Evolutionary conservation across 2,113 vertebrate species (phyloP), one percentile per base, ranked within the genome.

Genomic region (Antigone vipio): DNA sequence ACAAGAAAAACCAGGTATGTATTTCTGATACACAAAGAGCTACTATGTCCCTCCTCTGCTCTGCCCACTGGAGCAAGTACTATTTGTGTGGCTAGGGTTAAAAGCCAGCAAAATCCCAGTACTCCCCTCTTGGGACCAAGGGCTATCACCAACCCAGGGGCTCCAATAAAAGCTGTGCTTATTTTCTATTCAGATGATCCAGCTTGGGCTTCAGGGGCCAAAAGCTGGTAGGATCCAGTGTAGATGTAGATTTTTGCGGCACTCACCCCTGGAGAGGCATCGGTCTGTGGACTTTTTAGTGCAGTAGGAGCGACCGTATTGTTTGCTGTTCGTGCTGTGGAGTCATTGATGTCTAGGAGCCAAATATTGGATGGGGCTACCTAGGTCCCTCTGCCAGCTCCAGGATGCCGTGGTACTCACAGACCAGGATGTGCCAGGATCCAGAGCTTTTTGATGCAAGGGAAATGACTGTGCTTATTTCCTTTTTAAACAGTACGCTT

Each of bases 201-300:
- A 55, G 9, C 18, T n/a, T 59, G 23, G 44, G 38, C 32, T 71
- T 55, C 30, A 60, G 60, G 63, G 52, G 29, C 82, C 88, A 92
- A 71, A 76, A 83, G 42, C 59, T 74, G 21, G 20, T 8, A 23
- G 44, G 75, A 77, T 80, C 75, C 76, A 67, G 12, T 0, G 0
- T 16, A 24, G 64, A 27, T 75, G 47, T 16, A 45, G 72, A 21
- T 52, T 78, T 88, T 83, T 82, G 58, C 2, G 1, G 32, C 42
- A 7, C 14, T 30, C 0, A 1, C 38, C 27, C 5, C 0, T 44
- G 81, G 40, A 34, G 62, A 47, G 75, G 47, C 32, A 18, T 7
- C 1, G 2, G n/a, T 32, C 49, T 72, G 64, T 45, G 66, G 64
- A 38, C 26, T 38, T 93, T 32, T 42, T 89, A 69, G 58, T 85